Base-by-base conservation (phyloP, 2,888 invertebrate genomes). In the Metopia argyrocephala region DNA sequence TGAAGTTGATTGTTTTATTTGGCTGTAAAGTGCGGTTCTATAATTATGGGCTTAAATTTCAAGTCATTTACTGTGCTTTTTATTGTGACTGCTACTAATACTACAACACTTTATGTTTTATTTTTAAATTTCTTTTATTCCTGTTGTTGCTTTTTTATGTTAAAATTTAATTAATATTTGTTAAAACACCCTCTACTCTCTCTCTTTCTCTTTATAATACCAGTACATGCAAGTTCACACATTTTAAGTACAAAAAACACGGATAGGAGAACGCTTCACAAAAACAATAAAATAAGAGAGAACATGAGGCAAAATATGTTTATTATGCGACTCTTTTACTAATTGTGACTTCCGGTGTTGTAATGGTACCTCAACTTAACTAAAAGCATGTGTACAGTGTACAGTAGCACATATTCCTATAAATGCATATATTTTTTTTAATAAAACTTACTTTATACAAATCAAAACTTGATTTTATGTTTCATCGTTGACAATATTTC, bases 151-250 rank as follows among this genome's bases (percentile, higher is more conserved):
- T 38, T 21, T 9, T 64, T 50, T 78, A 74, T 81, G 81, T 70
- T 70, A 68, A 78, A 81, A 81, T 81, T 81, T 81, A 81, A 81
- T 81, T 81, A 81, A 78, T 78, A 75, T 75, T 81, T 70, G 66
- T 64, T 70, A 65, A 62, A 28, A 23, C 61, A n/a, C 69, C 56
- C 73, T n/a, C 52, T 46, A 64, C 27, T 31, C 20, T 38, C 5
- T 21, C 2, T 59, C 25, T 23, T 4, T 21, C 18, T 12, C 9
- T 20, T 3, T 23, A 15, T 21, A 25, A 3, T 2, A 46, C n/a
- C n/a, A n/a, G 21, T 28, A 48, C 57, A 50, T 7, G 46, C 20
- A 48, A 3, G n/a, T 20, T 5, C 50, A 25, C 46, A 62, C 28
- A 27, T 48, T 68, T 46, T 45, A 64, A 62, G 48, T 62, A 45